Base-by-base conservation (phyloP, 2,888 invertebrate genomes). In the Magallana nippona region DNA sequence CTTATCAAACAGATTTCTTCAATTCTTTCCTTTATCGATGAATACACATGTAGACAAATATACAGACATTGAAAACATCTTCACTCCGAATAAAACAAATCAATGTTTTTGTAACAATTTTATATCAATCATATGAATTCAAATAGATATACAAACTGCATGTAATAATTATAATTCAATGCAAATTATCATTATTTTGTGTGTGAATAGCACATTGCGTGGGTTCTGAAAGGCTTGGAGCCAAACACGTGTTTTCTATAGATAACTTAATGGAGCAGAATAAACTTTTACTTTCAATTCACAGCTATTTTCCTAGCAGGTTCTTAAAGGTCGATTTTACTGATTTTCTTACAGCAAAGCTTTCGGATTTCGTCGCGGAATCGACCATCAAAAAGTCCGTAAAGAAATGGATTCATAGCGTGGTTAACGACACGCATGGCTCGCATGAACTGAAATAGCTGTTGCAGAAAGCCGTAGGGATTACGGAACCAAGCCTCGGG, bases 401-500 rank as follows among this genome's bases (percentile, higher is more conserved):
- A 82, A 10, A 82, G 19, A 44, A 82, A 82, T 22, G 82, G 82
- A 60, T 82, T 82, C 71, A 63, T n/a, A 19, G 82, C 82, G 55
- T 82, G 82, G 27, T 82, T 82, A 13, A 82, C 63, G 10, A 82
- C 82, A n/a, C 82, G 32, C 82, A 82, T 82, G 10, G 82, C 82
- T n/a, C 82, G 62, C 82, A 82, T 82, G 56, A 82, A 82, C 82
- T 82, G 82, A 27, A 55, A 82, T 71, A 82, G 58, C 56, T 82
- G 82, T 71, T 82, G 82, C 13, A 82, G 55, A 56, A 82, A 82
- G 19, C 82, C 82, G 15, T 82, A 82, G 15, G 71, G 63, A 22
- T 82, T 63, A 19, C 82, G 32, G 55, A 82, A 82, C 82, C 82
- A 82, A n/a, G 82, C 82, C 44, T 82, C 82, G 5, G 82, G 82